A percentile compares a stretch with the other conserved stretches of the same genome.
phyloP scores from a whole-genome alignment of 2,113 vertebrate genomes.

The Holacanthus passer region DNA sequence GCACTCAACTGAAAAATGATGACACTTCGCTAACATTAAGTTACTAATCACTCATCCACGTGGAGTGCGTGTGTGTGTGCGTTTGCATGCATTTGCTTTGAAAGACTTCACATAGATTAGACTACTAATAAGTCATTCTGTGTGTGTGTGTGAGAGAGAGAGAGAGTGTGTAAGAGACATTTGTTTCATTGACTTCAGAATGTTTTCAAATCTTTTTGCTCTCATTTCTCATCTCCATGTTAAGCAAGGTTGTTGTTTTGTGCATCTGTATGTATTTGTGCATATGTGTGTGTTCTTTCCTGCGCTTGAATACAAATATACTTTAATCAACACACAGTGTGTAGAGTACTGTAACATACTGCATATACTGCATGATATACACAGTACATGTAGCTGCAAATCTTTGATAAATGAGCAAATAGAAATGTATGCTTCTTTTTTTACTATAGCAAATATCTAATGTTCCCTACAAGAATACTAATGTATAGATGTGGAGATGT shows the following conservation, averaged over 20 bases:
- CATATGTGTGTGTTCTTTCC: not conserved
- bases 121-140: constrained; percentile 59
- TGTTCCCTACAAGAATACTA: not conserved
- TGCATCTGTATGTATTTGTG: constrained; percentile 2
- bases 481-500: not conserved
- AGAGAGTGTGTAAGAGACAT: not conserved
- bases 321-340: not conserved
- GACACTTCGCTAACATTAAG: constrained; percentile 71
- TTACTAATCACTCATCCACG: constrained; percentile 73
- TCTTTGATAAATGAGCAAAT: not conserved
- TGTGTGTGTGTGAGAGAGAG: constrained; percentile 16
- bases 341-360: not conserved
- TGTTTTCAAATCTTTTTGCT: constrained; percentile 34
- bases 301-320: not conserved
- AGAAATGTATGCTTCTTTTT: not conserved
- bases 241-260: not conserved
- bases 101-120: constrained; percentile 58
- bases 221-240: constrained; percentile 39
- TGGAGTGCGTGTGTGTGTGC: constrained; percentile 33
- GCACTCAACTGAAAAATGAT: constrained; percentile 72
- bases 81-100: constrained; percentile 55
- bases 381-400: not conserved
- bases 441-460: not conserved
- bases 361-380: not conserved
- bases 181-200: constrained; percentile 50